A percentile compares a stretch with the other conserved stretches of the same genome.
These are phyloP conservation scores for Aptenodytes forsteri DNA, from an alignment of 2,113 vertebrate species.

Conservation along the genomic window DNA sequence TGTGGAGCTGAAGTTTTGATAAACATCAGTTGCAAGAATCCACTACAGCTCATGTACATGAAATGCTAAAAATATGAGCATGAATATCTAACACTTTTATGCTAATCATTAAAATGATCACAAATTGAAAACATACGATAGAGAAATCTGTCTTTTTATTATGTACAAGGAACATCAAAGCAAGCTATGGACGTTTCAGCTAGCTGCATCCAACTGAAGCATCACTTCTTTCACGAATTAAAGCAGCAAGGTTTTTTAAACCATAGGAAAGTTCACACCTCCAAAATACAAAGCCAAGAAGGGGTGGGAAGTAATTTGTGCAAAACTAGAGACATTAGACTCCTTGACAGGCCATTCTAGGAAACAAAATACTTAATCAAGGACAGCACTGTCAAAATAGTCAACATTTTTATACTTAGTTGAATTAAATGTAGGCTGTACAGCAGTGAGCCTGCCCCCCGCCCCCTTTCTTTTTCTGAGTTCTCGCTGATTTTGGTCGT, in stretches of 20 bases:
- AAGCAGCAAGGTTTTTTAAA: not conserved
- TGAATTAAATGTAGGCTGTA: not conserved
- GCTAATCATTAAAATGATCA: not conserved
- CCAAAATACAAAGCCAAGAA: not conserved
- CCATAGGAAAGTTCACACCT: not conserved
- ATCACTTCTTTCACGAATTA: not conserved
- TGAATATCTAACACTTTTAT: not conserved
- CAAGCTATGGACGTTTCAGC: not conserved
- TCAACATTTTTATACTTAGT: not conserved
- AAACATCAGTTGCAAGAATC: not conserved
- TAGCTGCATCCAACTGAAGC: not conserved
- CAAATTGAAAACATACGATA: not conserved
- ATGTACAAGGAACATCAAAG: not conserved
- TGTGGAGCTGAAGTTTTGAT: not conserved
- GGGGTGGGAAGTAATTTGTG: not conserved
- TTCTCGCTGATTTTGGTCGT: not conserved
- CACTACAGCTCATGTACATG: rapidly evolving
- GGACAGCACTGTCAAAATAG: not conserved
- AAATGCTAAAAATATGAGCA: not conserved
- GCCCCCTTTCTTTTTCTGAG: not conserved
- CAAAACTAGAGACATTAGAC: not conserved
- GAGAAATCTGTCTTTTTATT: not conserved
- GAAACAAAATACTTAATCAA: not conserved
- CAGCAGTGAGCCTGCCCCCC: not conserved
- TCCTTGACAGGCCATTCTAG: not conserved